Evolutionary conservation across 92 coral and sea anemone species (phyloP), one percentile per base, ranked within the genome.

Genomic region (Actinernus sp.): DNA sequence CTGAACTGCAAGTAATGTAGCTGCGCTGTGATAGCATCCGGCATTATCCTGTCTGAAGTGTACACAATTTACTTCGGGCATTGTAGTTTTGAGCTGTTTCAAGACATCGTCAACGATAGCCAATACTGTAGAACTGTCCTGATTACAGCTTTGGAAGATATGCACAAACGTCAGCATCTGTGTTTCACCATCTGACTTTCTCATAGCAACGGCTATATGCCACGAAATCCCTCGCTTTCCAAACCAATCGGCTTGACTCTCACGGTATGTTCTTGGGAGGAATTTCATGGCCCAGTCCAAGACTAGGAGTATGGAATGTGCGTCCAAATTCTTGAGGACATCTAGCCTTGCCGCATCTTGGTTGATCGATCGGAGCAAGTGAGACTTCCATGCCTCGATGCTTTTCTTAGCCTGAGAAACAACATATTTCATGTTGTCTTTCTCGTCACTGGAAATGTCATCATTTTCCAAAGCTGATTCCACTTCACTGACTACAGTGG

Each of bases 211-310:
- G 10, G 71, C 71, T 20, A 79, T 20, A 38, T 79, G 86, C 80
- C 65, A 79, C 1, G 80, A 79, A n/a, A 70, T 79, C 32, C 86
- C 73, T 17, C 80, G 48, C 44, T 79, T 69, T 4, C 86, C 86
- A 58, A 79, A 79, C 56, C 49, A 79, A 17, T 79, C 79, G 16
- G 57, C 47, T 54, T 79, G 86, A 8, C 65, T 38, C 55, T 70
- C 80, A 53, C 80, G 29, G 58, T 58, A 50, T 29, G 51, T 71
- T 25, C 24, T 33, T 6, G 86, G 73, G 26, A 79, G 41, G 44
- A 59, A 79, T 58, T 71, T 79, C 86, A 79, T 79, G 48, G 86
- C 80, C 23, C 49, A 71, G 50, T 71, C 73, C 58, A 53, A 67
- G n/a, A 48, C 37, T 32, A 76, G 41, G 32, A 65, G 83, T 46